Conservation (phyloP, 2,888 invertebrate species). For the Cheilosia soror region DNA sequence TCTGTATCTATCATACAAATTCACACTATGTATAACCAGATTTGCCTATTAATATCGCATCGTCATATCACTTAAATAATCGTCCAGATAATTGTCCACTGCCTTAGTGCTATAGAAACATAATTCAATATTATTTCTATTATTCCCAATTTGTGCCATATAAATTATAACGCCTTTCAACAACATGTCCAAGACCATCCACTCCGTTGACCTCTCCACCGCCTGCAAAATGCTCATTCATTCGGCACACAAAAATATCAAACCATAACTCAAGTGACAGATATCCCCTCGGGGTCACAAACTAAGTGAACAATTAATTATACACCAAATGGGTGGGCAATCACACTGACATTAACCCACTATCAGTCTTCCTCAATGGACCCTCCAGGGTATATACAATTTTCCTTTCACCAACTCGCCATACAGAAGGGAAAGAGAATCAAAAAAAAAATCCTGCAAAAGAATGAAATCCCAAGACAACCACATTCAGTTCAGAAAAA, state of each 20-base stretch:
- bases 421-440: slow-evolving; percentile 2
- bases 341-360: slow-evolving; percentile 75
- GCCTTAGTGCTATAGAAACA: background rate
- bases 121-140: slow-evolving; percentile 38
- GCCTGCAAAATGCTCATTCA: slow-evolving; percentile 50
- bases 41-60: background rate
- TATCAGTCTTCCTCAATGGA: slow-evolving; percentile 75
- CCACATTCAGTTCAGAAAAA: slow-evolving; percentile 35
- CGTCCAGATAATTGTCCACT: slow-evolving; percentile 14
- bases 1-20: too few species aligned
- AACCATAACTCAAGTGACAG: slow-evolving; percentile 74
- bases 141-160: slow-evolving; percentile 49
- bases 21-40: too few species aligned
- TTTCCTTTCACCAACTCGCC: slow-evolving; percentile 68
- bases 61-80: background rate
- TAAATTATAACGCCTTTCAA: slow-evolving; percentile 47
- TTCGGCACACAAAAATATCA: slow-evolving; percentile 64
- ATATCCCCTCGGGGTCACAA: slow-evolving; percentile 71
- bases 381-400: slow-evolving; percentile 71
- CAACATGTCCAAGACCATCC: slow-evolving; percentile 20
- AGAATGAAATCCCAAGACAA: slow-evolving; percentile 63
- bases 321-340: slow-evolving; percentile 75
- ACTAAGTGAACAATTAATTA: slow-evolving; percentile 76
- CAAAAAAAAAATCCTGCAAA: slow-evolving; percentile 21
- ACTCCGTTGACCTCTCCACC: background rate